Evolutionary conservation across 2,113 vertebrate species (phyloP), one percentile per base, ranked within the genome.

Genomic region (Colinus virginianus): DNA sequence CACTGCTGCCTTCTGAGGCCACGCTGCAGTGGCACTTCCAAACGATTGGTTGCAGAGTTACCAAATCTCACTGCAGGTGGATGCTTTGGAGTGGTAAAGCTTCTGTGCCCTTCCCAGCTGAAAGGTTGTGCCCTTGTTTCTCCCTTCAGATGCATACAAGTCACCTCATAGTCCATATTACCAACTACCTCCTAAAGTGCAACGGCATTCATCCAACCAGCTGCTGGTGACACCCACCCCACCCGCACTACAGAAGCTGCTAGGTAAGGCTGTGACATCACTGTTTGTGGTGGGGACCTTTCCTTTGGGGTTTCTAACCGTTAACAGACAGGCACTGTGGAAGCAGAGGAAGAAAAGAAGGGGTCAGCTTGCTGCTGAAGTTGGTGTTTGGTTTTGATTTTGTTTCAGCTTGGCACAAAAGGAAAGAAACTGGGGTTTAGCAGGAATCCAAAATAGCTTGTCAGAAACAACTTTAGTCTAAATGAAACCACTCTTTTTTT

Each of bases 111-210:
- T 17, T 40, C 48, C 55, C 25, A 53, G 38, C 30, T 56, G 26
- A 59, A 66, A 21, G 58, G 28, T 4, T 34, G 4, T 87, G 36
- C 36, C 14, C 83, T 21, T 78, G 17, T 82, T 78, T 68, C 69
- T 62, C 63, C 66, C 94, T 75, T 15, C 88, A 99, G 99, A 99
- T 97, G 97, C 98, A 49, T 99, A 99, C 98, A 98, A 98, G 98
- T 98, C 99, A 97, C 98, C 99, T 98, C 99, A 98, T 89, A 99
- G 98, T 96, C 98, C 99, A 11, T 99, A 98, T 96, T 99, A 99
- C 97, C 99, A 99, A 98, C 99, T 99, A 99, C 99, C 99, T 99
- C 99, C 99, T 38, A 99, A 99, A 97, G 98, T 98, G 94, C 99
- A 99, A 96, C 98, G 99, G 97, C 99, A 98, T 95, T 97, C 98